Conservation (phyloP, 1,140 invertebrate genomes). For the Gyrodactylus bullatarudis region DNA sequence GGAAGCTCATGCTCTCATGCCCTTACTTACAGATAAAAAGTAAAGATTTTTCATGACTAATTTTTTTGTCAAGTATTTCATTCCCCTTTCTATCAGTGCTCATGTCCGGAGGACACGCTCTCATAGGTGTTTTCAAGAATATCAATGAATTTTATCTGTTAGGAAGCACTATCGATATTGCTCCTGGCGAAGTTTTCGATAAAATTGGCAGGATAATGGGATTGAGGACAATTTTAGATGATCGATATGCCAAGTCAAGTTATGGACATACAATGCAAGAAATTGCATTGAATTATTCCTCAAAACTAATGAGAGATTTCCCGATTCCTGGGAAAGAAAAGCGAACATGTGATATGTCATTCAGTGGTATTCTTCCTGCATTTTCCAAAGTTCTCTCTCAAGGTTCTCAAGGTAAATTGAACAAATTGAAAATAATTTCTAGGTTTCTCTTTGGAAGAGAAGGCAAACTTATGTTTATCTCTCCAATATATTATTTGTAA, state of each 20-base stretch:
- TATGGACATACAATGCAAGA: not conserved
- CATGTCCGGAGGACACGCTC: conserved; percentile 50
- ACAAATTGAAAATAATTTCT: no score
- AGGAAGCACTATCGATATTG: conserved; percentile 40
- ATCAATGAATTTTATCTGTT: conserved; percentile 41
- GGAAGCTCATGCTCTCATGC: conserved; percentile 78
- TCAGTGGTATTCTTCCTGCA: not conserved
- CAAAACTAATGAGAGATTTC: not conserved
- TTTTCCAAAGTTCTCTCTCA: not conserved
- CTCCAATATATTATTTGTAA: not conserved
- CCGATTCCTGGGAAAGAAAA: not conserved
- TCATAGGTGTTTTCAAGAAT: conserved; percentile 38
- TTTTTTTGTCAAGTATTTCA: conserved; percentile 21
- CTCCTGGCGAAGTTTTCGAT: conserved; percentile 60
- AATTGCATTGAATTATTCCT: not conserved
- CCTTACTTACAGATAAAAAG: conserved; percentile 31
- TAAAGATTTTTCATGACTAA: not conserved
- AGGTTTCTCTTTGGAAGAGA: no score
- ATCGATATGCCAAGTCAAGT: not conserved
- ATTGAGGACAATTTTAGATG: not conserved
- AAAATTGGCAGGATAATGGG: conserved; percentile 28
- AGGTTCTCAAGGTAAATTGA: no score
- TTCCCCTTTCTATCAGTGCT: conserved; percentile 62
- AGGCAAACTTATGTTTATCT: not conserved
- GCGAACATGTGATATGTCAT: not conserved